Base-by-base conservation (phyloP, 2,888 invertebrate genomes). In the Anarsia innoxiella region DNA sequence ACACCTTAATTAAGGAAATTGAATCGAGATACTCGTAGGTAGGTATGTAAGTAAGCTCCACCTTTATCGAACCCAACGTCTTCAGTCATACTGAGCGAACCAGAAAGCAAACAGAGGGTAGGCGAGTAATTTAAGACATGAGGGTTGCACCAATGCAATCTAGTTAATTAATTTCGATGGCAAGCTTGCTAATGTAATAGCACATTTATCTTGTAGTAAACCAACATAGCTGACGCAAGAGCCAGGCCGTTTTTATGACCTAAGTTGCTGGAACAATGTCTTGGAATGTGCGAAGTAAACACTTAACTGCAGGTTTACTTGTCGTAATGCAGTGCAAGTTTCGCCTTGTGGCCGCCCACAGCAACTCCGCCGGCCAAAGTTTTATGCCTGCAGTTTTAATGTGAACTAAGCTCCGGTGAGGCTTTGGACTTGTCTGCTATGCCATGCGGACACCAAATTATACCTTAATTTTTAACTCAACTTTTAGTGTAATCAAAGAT, bases 241-340 rank as follows among this genome's bases (percentile, higher is more conserved):
- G 69, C 59, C 75, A 70, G 67, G 49, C 52, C 45, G 68, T 70
- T 74, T 75, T 76, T 74, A 74, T 70, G 66, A 60, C 53, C 57
- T 38, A 62, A 68, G 65, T 75, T 70, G 51, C 49, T 48, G 58
- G n/a, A 59, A 67, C 66, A 68, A 64, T 64, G 67, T 66, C 75
- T 75, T 65, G 68, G 64, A 76, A 76, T 72, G 77, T 76, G 76
- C 72, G 69, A 72, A 76, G 70, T 75, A 76, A 80, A 80, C 79
- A 79, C 77, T 79, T 77, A 75, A 78, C 72, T 80, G 73, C 77
- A 76, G 74, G 73, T 77, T 77, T 66, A 66, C 71, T 74, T 71
- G 66, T 71, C 67, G 75, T 78, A 75, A 74, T 73, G 77, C 69
- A 68, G 71, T 65, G 57, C 59, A 77, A 82, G 76, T 83, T 82